phyloP scores from a whole-genome alignment of 1,140 invertebrate species.

The Chrysoperla carnea region DNA sequence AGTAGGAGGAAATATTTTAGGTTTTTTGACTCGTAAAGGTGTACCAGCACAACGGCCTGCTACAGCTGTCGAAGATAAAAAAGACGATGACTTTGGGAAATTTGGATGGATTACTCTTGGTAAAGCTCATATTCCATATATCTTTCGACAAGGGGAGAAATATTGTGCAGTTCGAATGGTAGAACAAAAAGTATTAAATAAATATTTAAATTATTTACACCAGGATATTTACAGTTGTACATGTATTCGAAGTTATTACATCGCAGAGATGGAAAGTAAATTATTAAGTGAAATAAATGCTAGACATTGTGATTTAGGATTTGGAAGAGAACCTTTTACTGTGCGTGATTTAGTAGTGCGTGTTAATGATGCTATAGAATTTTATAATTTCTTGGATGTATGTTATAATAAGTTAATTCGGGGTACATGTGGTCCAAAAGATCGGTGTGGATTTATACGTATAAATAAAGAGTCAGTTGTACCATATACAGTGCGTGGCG shows the following conservation, averaged over 20 bases:
- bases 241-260: constrained; percentile 82
- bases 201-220: constrained; percentile 64
- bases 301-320: constrained; percentile 80
- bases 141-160: constrained; percentile 64
- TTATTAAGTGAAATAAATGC: constrained; percentile 86
- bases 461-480: constrained; percentile 90
- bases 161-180: constrained; percentile 84
- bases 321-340: constrained; percentile 77
- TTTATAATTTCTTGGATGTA: constrained; percentile 77
- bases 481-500: constrained; percentile 72
- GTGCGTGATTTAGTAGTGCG: constrained; percentile 78
- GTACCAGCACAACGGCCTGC: constrained; percentile 10
- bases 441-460: constrained; percentile 82
- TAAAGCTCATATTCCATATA: constrained; percentile 72
- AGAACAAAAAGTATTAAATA: constrained; percentile 71
- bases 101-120: constrained; percentile 82
- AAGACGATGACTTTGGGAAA: constrained; percentile 65
- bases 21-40: constrained; percentile 6
- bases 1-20: constrained; percentile 9
- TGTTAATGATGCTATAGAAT: constrained; percentile 70
- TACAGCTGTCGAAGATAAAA: constrained; percentile 11
- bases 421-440: constrained; percentile 40
- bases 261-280: constrained; percentile 76
- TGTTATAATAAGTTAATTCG: constrained; percentile 67
- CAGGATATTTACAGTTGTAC: constrained; percentile 74